Evolutionary conservation across 2,888 invertebrate species (phyloP), one percentile per base, ranked within the genome.

Genomic region (Rhodophaea formosa): DNA sequence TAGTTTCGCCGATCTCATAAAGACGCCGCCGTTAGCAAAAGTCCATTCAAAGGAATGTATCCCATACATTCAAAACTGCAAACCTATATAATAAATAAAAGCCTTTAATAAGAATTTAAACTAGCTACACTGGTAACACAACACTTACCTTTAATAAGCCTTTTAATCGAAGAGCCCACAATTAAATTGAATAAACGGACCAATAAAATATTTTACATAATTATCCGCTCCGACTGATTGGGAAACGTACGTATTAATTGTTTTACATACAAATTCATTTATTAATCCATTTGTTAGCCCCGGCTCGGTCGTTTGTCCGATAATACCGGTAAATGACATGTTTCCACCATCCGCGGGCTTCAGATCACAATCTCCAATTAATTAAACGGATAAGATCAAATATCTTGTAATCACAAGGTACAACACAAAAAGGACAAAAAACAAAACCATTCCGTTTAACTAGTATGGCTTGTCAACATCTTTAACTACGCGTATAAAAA

Each of bases 301-400:
- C 35, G 45, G n/a, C 16, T 17, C 45, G 54, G 45, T 55, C 54
- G 45, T 55, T 55, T 55, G 54, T 55, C 42, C 35, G 32, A 45
- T 55, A 45, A 45, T 32, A 53, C 53, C 53, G 15, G 45, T 54
- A 56, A 56, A 62, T 56, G 62, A 60, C 49, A 44, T 56, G 60
- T 59, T 59, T 61, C 58, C 55, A 63, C 60, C 59, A 63, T 59
- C 55, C 53, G 52, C 46, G 15, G 49, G n/a, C 49, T 49, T 29
- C 23, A 59, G 60, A 66, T 66, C 49, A 58, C 47, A 53, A 66
- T 64, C 62, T 60, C 51, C 56, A 62, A 67, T 67, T 67, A 65
- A 67, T 67, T 65, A 63, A 66, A 30, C 14, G 53, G 67, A 67
- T 65, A 67, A 39, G 51, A 67, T 67, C 67, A 57, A 57, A 55